Base-by-base conservation (phyloP, 2,113 vertebrate genomes). In the Eupsittula cactorum region DNA sequence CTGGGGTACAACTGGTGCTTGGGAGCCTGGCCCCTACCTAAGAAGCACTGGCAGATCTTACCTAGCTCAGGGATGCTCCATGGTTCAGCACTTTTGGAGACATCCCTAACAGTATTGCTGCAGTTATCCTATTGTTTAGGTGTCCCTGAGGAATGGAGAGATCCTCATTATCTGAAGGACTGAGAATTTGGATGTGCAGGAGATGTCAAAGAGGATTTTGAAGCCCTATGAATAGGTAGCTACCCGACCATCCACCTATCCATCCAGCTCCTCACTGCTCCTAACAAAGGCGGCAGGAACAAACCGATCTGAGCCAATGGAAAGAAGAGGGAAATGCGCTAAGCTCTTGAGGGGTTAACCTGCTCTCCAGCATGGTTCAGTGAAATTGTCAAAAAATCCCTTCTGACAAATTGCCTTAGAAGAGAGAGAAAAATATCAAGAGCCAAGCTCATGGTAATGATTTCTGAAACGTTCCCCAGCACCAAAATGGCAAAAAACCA, bases 331-430 rank as follows among this genome's bases (percentile, higher is more conserved):
- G 65, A 82, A 67, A 76, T 8, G 50, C 4, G 31, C 63, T n/a
- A 46, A 84, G 94, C 94, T 92, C 69, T 53, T 42, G 88, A 96
- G 95, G 96, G 94, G 97, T 97, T 98, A 97, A 98, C n/a, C 53
- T 70, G 53, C 95, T 97, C 95, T 95, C 24, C 33, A 92, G 89
- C 80, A 98, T 82, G 97, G 97, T 97, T 97, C 97, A 96, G 93
- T 97, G 97, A 94, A 96, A 95, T 97, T 94, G 96, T 95, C 96
- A 97, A 97, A 95, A 97, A 95, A 97, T 97, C 96, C 94, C 94
- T 97, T 97, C 97, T 98, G 97, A 97, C 97, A 98, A 98, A 98
- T 97, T 96, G 97, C 97, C 96, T 96, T 92, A 90, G 96, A 97
- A 96, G 86, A 97, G 96, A 96, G 96, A 94, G 59, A 93, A 93